These are phyloP conservation scores for Ondatra zibethicus DNA, from an alignment of 2,113 vertebrate genomes.

Conservation along the genomic window DNA sequence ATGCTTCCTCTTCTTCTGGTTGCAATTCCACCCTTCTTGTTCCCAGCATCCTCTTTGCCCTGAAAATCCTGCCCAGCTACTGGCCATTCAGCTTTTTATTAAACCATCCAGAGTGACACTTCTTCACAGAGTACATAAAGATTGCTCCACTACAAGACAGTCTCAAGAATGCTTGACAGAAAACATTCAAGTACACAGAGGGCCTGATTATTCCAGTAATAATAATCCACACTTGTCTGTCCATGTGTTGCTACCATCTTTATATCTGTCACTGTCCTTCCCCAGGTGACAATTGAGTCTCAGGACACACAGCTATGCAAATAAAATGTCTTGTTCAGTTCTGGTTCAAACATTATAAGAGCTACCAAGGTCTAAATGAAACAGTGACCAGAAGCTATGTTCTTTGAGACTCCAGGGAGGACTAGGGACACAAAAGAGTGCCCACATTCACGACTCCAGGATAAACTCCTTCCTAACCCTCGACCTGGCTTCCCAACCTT, in stretches of 20 bases:
- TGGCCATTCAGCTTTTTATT: background rate
- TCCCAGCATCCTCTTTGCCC: no score
- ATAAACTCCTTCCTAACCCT: background rate
- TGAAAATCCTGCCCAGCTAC: background rate
- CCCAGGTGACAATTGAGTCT: background rate
- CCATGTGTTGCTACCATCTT: background rate
- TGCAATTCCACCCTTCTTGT: background rate
- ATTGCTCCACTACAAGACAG: background rate
- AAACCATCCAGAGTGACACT: background rate
- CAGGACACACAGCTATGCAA: background rate
- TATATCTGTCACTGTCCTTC: background rate
- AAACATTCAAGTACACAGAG: fast-evolving
- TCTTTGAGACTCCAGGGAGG: background rate
- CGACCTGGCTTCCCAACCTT: no score
- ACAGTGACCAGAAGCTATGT: background rate
- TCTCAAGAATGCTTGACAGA: background rate
- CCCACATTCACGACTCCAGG: background rate
- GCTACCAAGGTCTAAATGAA: background rate
- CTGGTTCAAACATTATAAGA: background rate
- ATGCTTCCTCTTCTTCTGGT: background rate
- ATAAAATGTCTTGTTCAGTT: background rate
- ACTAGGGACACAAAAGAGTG: no score
- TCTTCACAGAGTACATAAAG: background rate
- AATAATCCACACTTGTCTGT: no score
- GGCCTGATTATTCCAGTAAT: background rate